These are phyloP conservation scores for Notothenia rossii DNA, from an alignment of 2,113 vertebrate species.

Conservation along the genomic window DNA sequence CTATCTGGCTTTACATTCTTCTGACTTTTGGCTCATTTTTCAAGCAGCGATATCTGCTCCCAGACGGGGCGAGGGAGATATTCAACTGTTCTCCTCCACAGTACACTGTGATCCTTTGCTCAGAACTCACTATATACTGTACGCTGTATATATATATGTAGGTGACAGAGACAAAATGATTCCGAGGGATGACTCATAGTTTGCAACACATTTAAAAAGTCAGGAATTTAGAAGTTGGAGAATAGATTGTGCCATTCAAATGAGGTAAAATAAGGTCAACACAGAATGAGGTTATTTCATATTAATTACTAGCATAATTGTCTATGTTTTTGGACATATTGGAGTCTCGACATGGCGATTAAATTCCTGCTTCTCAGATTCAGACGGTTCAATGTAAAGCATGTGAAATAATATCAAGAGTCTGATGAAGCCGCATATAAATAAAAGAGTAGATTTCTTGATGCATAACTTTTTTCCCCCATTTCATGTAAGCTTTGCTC, in stretches of 20 bases:
- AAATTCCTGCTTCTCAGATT: conserved; percentile 26
- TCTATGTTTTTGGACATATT: conserved; percentile 15
- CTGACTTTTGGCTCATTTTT: conserved; percentile 76
- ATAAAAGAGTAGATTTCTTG: conserved; percentile 42
- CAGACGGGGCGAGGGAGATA: conserved; percentile 60
- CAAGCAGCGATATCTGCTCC: conserved; percentile 60
- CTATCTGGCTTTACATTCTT: conserved; percentile 78
- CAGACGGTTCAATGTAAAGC: neutral
- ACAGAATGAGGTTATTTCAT: conserved; percentile 14
- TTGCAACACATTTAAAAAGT: neutral
- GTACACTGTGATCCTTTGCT: conserved; percentile 40
- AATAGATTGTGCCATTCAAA: neutral
- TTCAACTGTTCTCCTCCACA: conserved; percentile 38
- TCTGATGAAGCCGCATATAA: conserved; percentile 40
- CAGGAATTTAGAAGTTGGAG: neutral
- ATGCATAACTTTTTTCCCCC: conserved; percentile 35
- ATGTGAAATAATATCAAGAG: neutral
- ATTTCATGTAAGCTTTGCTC: conserved; percentile 52
- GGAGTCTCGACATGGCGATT: neutral
- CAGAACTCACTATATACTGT: neutral
- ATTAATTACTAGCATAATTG: conserved; percentile 25
- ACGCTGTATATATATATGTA: neutral
- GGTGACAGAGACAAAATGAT: conserved; percentile 22
- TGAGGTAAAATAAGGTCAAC: conserved; percentile 34
- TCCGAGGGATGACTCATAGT: neutral